Percentiles rank a stretch among this genome's conserved stretches.
phyloP scores from a whole-genome alignment of 2,113 vertebrate genomes.

The Petromus typicus region DNA sequence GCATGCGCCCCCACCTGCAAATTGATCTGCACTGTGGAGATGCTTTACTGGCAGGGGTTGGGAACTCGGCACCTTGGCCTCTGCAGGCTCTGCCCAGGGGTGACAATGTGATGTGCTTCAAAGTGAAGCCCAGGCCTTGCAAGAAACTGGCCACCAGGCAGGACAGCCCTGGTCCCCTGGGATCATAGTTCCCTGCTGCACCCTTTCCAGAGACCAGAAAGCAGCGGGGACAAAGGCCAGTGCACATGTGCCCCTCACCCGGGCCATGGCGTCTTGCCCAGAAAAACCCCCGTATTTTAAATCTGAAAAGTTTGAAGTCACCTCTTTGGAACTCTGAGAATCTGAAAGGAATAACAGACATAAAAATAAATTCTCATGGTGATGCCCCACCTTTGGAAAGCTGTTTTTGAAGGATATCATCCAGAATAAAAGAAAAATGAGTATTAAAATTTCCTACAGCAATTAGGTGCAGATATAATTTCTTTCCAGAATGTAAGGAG shows the following conservation, averaged over 20 bases:
- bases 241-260: not conserved
- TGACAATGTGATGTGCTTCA: fast-evolving
- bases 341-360: constrained; percentile 53
- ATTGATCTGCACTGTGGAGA: fast-evolving
- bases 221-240: not conserved
- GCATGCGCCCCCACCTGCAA: not conserved
- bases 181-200: not conserved
- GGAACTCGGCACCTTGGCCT: not conserved
- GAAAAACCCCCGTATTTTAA: not conserved
- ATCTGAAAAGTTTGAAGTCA: constrained; percentile 3
- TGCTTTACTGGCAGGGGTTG: not conserved
- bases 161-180: fast-evolving
- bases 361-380: constrained; percentile 34
- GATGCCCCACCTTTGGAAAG: not conserved
- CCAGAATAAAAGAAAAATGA: constrained; percentile 67
- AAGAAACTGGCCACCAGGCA: fast-evolving
- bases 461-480: constrained; percentile 63
- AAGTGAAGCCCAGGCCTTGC: fast-evolving
- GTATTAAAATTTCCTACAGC: constrained; percentile 53
- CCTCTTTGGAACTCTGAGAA: constrained; percentile 45
- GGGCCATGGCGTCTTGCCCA: not conserved
- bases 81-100: not conserved
- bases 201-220: not conserved
- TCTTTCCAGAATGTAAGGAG: constrained; percentile 41
- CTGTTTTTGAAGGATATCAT: constrained; percentile 67